Base-by-base conservation (phyloP, 2,797 vertebrate genomes). In the Iguana delicatissima region DNA sequence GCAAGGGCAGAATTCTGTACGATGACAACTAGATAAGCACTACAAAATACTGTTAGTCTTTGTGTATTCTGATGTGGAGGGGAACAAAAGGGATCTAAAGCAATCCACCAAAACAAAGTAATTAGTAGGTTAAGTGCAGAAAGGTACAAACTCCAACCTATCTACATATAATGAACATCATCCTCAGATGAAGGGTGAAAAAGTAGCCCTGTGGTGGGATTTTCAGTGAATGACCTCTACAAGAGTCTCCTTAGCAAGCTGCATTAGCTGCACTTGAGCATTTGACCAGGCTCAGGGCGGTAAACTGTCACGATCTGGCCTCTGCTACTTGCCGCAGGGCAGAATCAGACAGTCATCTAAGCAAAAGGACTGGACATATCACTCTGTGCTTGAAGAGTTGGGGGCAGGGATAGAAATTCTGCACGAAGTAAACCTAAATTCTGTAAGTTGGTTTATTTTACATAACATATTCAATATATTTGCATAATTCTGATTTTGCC, bases 401-500 rank as follows among this genome's bases (percentile, higher is more conserved):
- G n/a, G 35, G 29, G 3, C 5, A 22, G 57, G 67, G 26, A 55
- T 26, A 46, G 4, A 59, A 22, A 29, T 67, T 42, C 42, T 88
- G 50, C 22, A 79, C 64, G 32, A 67, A 77, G 88, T 24, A 84
- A 84, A 38, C 32, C 59, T 72, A 79, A 26, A 80, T 22, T 72
- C 38, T 80, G 85, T 69, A 35, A 59, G 13, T 59, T 79, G 80
- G 62, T 50, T 77, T n/a, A 46, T 77, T 87, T 69, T 57, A 91
- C 74, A 50, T 12, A 46, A 26, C 62, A n/a, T 29, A 57, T 73
- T 80, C 55, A 55, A 79, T 16, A 35, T 55, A 89, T 87, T 84
- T 91, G 90, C 90, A 91, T 91, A 91, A 88, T 87, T 73, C 83
- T 83, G 59, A 72, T 87, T 83, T 90, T 77, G 85, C 72, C 88